These are phyloP conservation scores for Tachuris rubrigastra DNA, from an alignment of 2,113 vertebrate species.

Conservation along the genomic window DNA sequence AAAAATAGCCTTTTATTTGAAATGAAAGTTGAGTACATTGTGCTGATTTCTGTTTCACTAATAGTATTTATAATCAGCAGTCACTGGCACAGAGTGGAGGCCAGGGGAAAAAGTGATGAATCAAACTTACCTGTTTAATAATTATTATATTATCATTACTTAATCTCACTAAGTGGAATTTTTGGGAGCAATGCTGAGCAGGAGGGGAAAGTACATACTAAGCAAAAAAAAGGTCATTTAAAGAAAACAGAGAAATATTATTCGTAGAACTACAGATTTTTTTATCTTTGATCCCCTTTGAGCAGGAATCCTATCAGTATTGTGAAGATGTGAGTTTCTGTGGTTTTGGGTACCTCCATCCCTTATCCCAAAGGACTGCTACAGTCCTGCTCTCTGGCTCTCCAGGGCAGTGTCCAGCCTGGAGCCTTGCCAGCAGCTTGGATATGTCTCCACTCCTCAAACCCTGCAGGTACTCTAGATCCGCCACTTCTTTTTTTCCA, in stretches of 20 bases:
- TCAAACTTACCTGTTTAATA: neutral
- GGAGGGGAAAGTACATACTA: neutral
- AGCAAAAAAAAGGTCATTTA: neutral
- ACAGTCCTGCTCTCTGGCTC: neutral
- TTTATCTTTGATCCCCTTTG: fast-evolving
- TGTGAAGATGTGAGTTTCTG: neutral
- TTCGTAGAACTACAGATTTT: neutral
- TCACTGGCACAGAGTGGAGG: neutral
- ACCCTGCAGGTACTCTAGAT: neutral
- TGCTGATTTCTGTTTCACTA: conserved; percentile 64
- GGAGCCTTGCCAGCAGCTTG: neutral
- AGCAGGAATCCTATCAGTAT: fast-evolving
- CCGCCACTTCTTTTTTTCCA: neutral
- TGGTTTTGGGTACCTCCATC: neutral
- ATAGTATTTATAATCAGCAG: conserved; percentile 66
- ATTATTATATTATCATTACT: neutral
- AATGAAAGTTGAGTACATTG: conserved; percentile 21
- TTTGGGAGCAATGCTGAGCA: neutral
- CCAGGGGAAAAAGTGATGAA: conserved; percentile 12
- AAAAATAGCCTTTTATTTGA: conserved; percentile 37
- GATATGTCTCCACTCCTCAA: neutral
- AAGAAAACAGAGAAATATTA: neutral
- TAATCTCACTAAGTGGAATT: conserved; percentile 16
- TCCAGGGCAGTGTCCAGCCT: neutral
- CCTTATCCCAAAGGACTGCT: neutral